Evolutionary conservation across 2,113 vertebrate genomes (phyloP), one percentile per base, ranked within the genome.

Genomic region (Zosterops lateralis): DNA sequence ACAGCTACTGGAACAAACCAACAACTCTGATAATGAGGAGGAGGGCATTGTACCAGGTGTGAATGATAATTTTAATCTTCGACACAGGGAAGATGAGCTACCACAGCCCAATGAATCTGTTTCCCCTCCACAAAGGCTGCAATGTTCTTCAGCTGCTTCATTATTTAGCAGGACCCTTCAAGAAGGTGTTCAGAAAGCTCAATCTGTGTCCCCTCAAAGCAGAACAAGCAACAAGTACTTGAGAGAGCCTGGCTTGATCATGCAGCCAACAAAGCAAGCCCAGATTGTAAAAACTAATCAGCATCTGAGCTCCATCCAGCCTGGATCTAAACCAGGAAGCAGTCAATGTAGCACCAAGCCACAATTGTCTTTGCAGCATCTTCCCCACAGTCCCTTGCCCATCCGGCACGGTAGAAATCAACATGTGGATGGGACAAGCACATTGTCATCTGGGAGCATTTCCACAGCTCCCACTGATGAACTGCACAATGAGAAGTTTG

Each of bases 201-300:
- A 84, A 28, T 92, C 98, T 6, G 94, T 34, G 5, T 98, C 98
- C 1, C 98, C 98, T 5, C 98, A 98, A 56, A 97, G 96, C 74
- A 97, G 97, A 95, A 96, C 96, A 5, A 97, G 96, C 14, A 96
- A 82, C 58, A 98, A 97, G 32, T 97, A 98, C 32, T 93, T 96
- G 38, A 74, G 97, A 82, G 99, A 99, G 91, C 96, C 99, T 34
- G 99, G 98, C 7, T 65, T 99, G 93, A 88, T 98, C 9, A 53
- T 99, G 92, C 99, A 99, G 96, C 98, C 99, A 53, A 98, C 98
- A 51, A 99, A 98, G 94, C 99, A 99, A 95, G 99, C 99, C 21
- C 99, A 99, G 96, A 99, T 99, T 7, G 98, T 99, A 50, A 99
- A 99, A 97, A 99, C 99, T 68, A 99, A 98, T 88, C 99, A 99